phyloP scores from a whole-genome alignment of 1,140 invertebrate species.

The Drosophila obscura region DNA sequence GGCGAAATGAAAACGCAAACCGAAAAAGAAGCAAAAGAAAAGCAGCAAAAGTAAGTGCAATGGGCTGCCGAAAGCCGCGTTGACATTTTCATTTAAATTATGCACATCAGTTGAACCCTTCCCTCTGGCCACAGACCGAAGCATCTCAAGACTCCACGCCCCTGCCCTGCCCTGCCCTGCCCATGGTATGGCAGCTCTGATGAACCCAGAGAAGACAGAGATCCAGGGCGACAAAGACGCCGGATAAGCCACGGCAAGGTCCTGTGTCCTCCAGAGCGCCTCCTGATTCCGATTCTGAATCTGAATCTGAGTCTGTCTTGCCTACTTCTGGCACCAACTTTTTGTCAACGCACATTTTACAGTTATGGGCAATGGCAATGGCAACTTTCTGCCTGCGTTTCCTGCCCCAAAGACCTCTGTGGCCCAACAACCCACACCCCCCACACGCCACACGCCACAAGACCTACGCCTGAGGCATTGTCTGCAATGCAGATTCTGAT shows the following conservation, averaged over 20 bases:
- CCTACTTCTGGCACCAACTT: conserved; percentile 35
- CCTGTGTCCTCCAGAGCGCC: conserved; percentile 4
- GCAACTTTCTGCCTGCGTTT: conserved; percentile 69
- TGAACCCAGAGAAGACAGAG: conserved; percentile 28
- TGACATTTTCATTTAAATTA: conserved; percentile 83
- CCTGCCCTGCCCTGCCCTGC: conserved; percentile 4
- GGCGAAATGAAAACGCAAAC: conserved; percentile 34
- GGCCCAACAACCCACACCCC: no score
- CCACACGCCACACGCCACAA: no score
- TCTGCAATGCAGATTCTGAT: conserved; percentile 66
- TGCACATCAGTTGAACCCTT: conserved; percentile 79
- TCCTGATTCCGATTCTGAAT: not conserved
- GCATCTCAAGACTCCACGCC: not conserved
- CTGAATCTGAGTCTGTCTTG: not conserved
- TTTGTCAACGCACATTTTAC: conserved; percentile 80
- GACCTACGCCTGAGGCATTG: conserved; percentile 31
- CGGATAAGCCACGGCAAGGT: conserved; percentile 57
- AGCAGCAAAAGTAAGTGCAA: conserved; percentile 70
- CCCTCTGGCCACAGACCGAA: conserved; percentile 19
- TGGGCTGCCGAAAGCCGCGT: conserved; percentile 76
- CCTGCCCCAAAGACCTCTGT: conserved; percentile 1
- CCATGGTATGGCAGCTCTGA: not conserved
- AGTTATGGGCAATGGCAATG: conserved; percentile 69
- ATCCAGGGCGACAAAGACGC: conserved; percentile 40
- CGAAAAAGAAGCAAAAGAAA: conserved; percentile 33